These are phyloP conservation scores for Lucinisca nassula DNA, from an alignment of 2,888 invertebrate species.

Conservation along the genomic window DNA sequence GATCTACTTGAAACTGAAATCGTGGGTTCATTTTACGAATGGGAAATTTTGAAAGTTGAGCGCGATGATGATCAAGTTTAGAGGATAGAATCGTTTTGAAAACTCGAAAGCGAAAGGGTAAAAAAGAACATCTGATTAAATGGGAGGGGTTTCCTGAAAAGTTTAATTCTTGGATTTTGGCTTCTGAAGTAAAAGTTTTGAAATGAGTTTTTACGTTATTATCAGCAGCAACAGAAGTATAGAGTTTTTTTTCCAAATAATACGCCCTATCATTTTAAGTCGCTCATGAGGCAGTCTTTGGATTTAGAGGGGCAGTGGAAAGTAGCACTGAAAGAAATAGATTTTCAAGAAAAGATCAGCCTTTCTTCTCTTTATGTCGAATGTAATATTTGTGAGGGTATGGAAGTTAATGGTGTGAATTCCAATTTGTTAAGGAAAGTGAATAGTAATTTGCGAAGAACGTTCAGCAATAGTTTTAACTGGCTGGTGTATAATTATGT, in stretches of 20 bases:
- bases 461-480: not conserved
- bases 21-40: conserved; percentile 20
- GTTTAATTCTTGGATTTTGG: not conserved
- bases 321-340: conserved; percentile 16
- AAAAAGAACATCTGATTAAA: not conserved
- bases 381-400: not conserved
- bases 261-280: conserved; percentile 18
- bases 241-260: conserved; percentile 18
- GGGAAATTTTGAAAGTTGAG: conserved; percentile 3
- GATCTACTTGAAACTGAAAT: conserved; percentile 21
- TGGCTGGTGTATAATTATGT: not conserved
- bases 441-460: not conserved
- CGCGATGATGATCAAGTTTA: not conserved
- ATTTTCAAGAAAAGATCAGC: not conserved
- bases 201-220: conserved; percentile 11
- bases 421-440: not conserved
- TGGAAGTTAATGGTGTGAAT: not conserved
- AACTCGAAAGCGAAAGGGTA: not conserved
- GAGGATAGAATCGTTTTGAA: not conserved
- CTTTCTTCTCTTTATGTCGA: not conserved
- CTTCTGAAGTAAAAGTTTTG: not conserved
- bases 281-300: not conserved
- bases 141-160: not conserved
- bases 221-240: not conserved
- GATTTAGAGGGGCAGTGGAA: conserved; percentile 14